Evolutionary conservation across 2,888 invertebrate species (phyloP).

Genomic region (Xanthorhoe designata): DNA sequence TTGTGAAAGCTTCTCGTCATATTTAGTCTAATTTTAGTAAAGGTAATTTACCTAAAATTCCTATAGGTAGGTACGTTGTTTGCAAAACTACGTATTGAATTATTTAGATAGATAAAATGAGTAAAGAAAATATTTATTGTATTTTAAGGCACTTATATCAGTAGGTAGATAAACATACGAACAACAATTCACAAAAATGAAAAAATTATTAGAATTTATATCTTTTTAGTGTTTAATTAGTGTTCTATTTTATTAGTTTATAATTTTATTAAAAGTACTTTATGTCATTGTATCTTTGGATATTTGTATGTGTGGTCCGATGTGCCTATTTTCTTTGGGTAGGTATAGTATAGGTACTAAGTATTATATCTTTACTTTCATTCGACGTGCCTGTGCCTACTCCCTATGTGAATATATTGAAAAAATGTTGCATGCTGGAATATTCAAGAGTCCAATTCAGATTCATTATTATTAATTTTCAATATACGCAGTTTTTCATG

Average conservation of each 20-base stretch:
- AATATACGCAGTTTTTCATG: too few species aligned
- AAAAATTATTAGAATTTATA: not conserved
- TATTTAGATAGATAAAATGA: constrained; percentile 33
- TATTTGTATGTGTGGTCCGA: not conserved
- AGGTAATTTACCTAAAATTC: constrained; percentile 15
- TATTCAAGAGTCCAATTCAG: too few species aligned
- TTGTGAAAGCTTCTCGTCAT: constrained; percentile 20
- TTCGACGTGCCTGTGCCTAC: too few species aligned
- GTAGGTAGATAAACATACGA: constrained; percentile 16
- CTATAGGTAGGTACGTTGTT: constrained; percentile 35
- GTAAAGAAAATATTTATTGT: constrained; percentile 29
- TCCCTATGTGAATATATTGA: too few species aligned
- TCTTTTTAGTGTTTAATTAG: constrained; percentile 3
- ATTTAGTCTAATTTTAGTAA: constrained; percentile 1
- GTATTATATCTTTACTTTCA: too few species aligned
- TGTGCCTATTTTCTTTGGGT: not conserved
- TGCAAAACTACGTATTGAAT: constrained; percentile 39
- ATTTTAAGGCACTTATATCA: constrained; percentile 28
- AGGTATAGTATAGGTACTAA: not conserved
- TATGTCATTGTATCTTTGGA: not conserved
- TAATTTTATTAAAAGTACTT: not conserved
- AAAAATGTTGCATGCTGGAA: too few species aligned
- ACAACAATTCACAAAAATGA: constrained; percentile 6
- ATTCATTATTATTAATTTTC: too few species aligned
- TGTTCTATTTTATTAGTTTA: not conserved